Evolutionary conservation across 2,797 vertebrate genomes (phyloP), one percentile per base, ranked within the genome.

Genomic region (Lates japonicus): DNA sequence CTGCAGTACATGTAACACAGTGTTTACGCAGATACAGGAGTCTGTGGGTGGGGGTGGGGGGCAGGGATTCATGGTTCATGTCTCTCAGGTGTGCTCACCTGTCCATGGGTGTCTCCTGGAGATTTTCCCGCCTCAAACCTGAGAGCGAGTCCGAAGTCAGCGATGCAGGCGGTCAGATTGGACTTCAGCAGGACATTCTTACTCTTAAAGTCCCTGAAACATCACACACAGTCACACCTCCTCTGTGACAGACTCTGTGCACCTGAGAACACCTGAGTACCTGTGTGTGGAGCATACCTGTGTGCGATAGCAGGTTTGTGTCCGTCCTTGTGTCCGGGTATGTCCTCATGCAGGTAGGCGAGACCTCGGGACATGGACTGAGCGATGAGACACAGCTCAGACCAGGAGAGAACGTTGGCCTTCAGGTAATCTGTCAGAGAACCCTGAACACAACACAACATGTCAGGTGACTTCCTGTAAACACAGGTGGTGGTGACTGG

Each of bases 111-210:
- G 74, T 98, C 97, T 64, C 97, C 97, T 31, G 97, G 97, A 80
- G 97, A 98, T 77, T 97, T 98, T 1, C 97, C 97, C 62, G 97
- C 96, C 95, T 98, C 97, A 78, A 98, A 98, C 91, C 95, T 96
- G 87, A 98, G 93, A 35, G 97, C 97, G 80, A 98, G 95, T 69
- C 97, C 97, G 0, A 98, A 98, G 91, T 98, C 97, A 78, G 97
- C 97, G 65, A 98, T 95, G 78, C 97, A 98, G 83, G 97, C 97
- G 0, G 96, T 97, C 78, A 98, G 95, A 84, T 98, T 96, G 66
- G 96, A 95, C 94, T 98, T 98, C 90, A 98, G 93, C 80, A 98
- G 94, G 58, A 98, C 92, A 0, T 98, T 98, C 95, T 98, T 98
- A 95, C 97, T 98, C 93, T 98, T 98, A 87, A 98, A 97, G 94